Base-by-base conservation (phyloP, 2,888 invertebrate species). In the Diaphora mendica region DNA sequence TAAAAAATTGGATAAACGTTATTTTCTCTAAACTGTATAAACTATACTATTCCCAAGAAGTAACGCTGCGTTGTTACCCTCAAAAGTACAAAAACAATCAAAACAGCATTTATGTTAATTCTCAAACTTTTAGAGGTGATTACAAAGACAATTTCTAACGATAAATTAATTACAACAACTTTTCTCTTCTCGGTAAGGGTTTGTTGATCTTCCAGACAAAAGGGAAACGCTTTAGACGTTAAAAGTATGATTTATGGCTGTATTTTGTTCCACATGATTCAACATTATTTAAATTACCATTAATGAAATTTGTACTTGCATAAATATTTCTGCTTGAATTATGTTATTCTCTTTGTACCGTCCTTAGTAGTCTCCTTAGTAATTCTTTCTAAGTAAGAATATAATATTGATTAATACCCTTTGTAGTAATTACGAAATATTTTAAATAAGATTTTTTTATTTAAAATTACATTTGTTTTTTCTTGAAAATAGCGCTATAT, bases 201-300 rank as follows among this genome's bases (percentile, higher is more conserved):
- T 74, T 77, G 65, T 81, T 83, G 75, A 73, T 74, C 75, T 74
- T 76, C 65, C 8, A 68, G 71, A 84, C 74, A 82, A 77, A 77
- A 77, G 76, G 70, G 35, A 64, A 73, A 74, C 74, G 51, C 68
- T 73, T 72, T 69, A 71, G 30, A 68, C 35, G 39, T 33, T 55
- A 55, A 66, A 76, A 75, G 62, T 72, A 68, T 76, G 70, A 83
- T 82, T 81, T 76, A 79, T 78, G 48, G 51, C 69, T 70, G 44
- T 67, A 69, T 62, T 64, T 74, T 26, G 55, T 42, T 17, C 51
- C 55, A 74, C 17, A 80, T 39, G 39, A 73, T 72, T 51, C 2
- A 66, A 64, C 66, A 69, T 42, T 0, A 65, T 76, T 75, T 69
- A 26, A 68, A 35, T 35, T 15, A n/a, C 55, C 35, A 51, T 67